Conservation (phyloP, 2,797 vertebrate genomes). For the Characodon lateralis region DNA sequence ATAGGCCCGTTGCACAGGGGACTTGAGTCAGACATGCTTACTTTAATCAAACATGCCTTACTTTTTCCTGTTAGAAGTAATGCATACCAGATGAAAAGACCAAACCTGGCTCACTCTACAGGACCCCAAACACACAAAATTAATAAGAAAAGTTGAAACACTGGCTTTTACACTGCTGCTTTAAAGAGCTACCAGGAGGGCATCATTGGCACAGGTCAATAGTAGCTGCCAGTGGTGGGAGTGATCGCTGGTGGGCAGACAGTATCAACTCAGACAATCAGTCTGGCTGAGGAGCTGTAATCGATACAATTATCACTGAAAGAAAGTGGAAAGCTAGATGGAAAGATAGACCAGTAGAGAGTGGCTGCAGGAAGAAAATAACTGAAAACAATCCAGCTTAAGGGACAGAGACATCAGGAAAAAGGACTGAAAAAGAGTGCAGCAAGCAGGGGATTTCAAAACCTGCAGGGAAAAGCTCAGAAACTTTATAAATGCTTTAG, state of each 20-base stretch:
- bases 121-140: slow-evolving; percentile 13
- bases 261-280: slow-evolving; percentile 17
- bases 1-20: slow-evolving; percentile 36
- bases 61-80: slow-evolving; percentile 10
- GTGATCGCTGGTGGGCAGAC: slow-evolving; percentile 22
- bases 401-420: background rate
- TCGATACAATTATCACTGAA: slow-evolving; percentile 35
- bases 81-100: slow-evolving; percentile 5
- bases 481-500: background rate
- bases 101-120: background rate
- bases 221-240: slow-evolving; percentile 23
- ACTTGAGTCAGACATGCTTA: slow-evolving; percentile 21
- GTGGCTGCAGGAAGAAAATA: slow-evolving; percentile 1
- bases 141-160: slow-evolving; percentile 23
- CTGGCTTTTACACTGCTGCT: background rate
- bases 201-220: slow-evolving; percentile 20
- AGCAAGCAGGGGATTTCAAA: background rate
- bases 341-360: slow-evolving; percentile 5
- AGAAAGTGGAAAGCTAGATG: slow-evolving; percentile 22
- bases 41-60: slow-evolving; percentile 50
- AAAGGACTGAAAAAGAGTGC: background rate
- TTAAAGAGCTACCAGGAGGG: slow-evolving; percentile 14
- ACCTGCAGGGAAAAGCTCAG: background rate
- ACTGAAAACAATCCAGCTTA: background rate
- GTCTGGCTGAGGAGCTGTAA: slow-evolving; percentile 6